Percentiles rank a stretch among this genome's conserved stretches.
Conservation (phyloP, 2,888 invertebrate species). For the Tetranychus piercei region DNA sequence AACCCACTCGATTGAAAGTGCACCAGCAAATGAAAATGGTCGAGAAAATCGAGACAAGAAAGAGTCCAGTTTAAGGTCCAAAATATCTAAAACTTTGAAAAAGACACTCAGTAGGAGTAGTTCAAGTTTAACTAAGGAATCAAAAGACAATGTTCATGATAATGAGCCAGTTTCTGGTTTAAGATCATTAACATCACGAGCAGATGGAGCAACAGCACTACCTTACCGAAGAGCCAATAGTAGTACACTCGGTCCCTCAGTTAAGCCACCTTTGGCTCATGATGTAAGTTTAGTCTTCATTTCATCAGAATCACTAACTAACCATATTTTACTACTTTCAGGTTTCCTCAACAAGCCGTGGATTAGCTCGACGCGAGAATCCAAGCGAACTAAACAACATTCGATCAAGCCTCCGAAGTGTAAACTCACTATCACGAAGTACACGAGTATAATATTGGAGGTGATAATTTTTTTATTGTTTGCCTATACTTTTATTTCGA, state of each 20-base stretch:
- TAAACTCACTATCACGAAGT: slow-evolving; percentile 1
- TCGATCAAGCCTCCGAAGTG: background rate
- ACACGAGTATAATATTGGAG: background rate
- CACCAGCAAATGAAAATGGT: slow-evolving; percentile 27
- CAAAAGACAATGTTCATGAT: background rate
- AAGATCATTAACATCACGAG: background rate
- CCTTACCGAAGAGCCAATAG: background rate
- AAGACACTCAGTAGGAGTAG: slow-evolving; percentile 26
- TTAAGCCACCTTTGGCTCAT: background rate
- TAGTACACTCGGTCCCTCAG: background rate
- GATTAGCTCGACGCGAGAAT: background rate
- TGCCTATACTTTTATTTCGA: background rate
- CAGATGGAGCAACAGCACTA: background rate
- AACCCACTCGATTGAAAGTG: slow-evolving; percentile 59
- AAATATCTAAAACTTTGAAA: slow-evolving; percentile 27
- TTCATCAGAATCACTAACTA: background rate
- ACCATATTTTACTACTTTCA: background rate
- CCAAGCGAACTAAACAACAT: background rate
- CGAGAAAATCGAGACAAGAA: slow-evolving; percentile 26
- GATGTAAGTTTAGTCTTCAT: background rate
- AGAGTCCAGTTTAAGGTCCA: slow-evolving; percentile 27
- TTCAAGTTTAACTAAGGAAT: slow-evolving; percentile 16
- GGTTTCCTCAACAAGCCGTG: background rate
- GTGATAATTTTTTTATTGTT: background rate
- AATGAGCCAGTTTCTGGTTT: background rate